Conservation (phyloP, 2,888 invertebrate genomes). For the Dryococelus australis region DNA sequence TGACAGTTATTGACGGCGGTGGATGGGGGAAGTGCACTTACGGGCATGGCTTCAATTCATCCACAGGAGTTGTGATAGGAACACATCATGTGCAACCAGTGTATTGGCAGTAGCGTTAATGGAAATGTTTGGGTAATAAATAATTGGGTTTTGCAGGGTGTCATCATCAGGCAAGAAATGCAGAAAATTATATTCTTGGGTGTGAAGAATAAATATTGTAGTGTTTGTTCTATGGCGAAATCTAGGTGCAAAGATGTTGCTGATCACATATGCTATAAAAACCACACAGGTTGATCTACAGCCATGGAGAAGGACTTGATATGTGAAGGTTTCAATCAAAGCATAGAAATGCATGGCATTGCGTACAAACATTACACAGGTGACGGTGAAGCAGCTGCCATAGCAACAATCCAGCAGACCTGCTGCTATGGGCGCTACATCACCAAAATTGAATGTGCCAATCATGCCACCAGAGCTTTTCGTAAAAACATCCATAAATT, state of each 20-base stretch:
- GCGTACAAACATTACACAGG: slow-evolving; percentile 41
- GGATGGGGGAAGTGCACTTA: slow-evolving; percentile 18
- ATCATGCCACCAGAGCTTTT: slow-evolving; percentile 39
- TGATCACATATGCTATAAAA: background rate
- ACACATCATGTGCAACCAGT: background rate
- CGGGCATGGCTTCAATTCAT: slow-evolving; percentile 18
- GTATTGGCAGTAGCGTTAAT: background rate
- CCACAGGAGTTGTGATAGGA: background rate
- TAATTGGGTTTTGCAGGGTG: background rate
- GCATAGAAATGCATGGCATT: slow-evolving; percentile 37
- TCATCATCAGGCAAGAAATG: background rate
- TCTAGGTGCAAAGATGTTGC: background rate
- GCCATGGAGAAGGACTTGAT: slow-evolving; percentile 38
- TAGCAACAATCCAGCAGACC: background rate
- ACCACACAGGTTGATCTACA: slow-evolving; percentile 18
- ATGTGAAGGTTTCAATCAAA: slow-evolving; percentile 37
- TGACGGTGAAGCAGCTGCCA: slow-evolving; percentile 38
- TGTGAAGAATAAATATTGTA: background rate
- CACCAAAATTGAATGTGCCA: slow-evolving; percentile 42
- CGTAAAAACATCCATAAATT: slow-evolving; percentile 35
- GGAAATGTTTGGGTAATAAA: background rate
- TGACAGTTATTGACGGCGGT: background rate
- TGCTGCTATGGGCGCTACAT: slow-evolving; percentile 31
- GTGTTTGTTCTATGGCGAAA: background rate
- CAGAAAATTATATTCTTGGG: background rate